These are phyloP conservation scores for Drosophila yakuba DNA, from an alignment of 1,140 invertebrate species.

Conservation along the genomic window DNA sequence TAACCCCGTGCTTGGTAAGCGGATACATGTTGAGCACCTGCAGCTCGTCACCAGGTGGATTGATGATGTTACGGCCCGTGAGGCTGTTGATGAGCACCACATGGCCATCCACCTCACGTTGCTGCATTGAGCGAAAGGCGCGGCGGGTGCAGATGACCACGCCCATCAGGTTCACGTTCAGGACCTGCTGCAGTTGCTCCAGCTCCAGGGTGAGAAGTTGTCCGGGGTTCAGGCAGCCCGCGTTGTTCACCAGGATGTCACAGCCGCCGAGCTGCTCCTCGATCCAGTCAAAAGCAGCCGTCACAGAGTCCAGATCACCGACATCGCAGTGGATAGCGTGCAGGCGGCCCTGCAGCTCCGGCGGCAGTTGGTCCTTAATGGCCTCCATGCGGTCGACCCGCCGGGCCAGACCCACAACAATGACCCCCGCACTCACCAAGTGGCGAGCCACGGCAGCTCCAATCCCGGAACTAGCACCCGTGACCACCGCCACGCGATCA, in stretches of 20 bases:
- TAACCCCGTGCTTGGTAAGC: constrained; percentile 87
- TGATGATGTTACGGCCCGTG: constrained; percentile 59
- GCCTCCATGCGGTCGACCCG: constrained; percentile 87
- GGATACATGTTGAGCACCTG: constrained; percentile 85
- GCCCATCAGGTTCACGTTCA: constrained; percentile 90
- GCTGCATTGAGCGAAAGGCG: constrained; percentile 89
- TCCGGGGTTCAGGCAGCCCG: constrained; percentile 85
- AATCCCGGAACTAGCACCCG: constrained; percentile 90
- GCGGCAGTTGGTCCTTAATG: constrained; percentile 54
- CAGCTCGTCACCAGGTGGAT: constrained; percentile 39
- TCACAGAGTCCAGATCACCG: constrained; percentile 87
- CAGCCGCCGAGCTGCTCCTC: constrained; percentile 87
- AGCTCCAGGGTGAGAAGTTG: constrained; percentile 51
- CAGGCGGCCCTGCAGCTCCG: constrained; percentile 76
- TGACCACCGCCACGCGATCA: constrained; percentile 87
- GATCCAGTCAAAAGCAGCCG: constrained; percentile 88
- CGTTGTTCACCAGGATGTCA: constrained; percentile 91
- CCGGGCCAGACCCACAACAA: constrained; percentile 89
- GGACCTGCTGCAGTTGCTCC: constrained; percentile 74
- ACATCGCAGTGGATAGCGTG: constrained; percentile 87
- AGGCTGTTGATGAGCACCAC: constrained; percentile 85
- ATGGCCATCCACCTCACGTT: constrained; percentile 88
- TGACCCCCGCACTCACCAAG: constrained; percentile 87
- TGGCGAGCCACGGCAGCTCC: constrained; percentile 86
- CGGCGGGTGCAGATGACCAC: constrained; percentile 88